Evolutionary conservation across 2,113 vertebrate genomes (phyloP).

Genomic region (Clinocottus analis): DNA sequence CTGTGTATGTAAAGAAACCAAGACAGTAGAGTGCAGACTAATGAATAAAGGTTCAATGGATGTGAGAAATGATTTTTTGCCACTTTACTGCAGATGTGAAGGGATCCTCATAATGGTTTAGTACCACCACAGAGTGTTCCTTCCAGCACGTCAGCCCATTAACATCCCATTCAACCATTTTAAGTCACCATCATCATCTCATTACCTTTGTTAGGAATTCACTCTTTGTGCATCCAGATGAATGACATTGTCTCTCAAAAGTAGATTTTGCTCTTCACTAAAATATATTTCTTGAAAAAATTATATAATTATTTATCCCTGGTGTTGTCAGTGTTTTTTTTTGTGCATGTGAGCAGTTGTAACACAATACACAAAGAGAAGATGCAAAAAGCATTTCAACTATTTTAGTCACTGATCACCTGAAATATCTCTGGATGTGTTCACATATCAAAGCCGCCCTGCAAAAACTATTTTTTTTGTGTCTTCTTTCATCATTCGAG

Average conservation of each 20-base stretch:
- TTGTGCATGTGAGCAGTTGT: background rate
- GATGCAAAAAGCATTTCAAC: constrained; percentile 13
- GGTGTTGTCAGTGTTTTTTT: background rate
- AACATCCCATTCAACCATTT: constrained; percentile 43
- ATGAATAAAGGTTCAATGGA: constrained; percentile 40
- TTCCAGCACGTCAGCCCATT: constrained; percentile 47
- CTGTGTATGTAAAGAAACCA: constrained; percentile 3
- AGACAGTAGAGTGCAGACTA: background rate
- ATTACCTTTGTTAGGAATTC: background rate
- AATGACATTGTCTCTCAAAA: background rate
- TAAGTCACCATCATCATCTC: constrained; percentile 29
- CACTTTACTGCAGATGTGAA: constrained; percentile 32
- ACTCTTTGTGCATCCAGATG: background rate
- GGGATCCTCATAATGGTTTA: constrained; percentile 36
- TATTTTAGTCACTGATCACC: constrained; percentile 16
- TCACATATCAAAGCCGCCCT: constrained; percentile 1
- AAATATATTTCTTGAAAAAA: background rate
- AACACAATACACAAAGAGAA: background rate
- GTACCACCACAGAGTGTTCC: constrained; percentile 32
- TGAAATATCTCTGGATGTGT: constrained; percentile 14
- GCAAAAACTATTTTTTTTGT: background rate
- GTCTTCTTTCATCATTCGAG: background rate
- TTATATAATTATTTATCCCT: background rate
- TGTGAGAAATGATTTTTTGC: constrained; percentile 48
- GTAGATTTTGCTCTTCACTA: background rate